These are phyloP conservation scores for Sinopyrophorus schimmeli DNA, from an alignment of 2,888 invertebrate genomes.

Conservation along the genomic window DNA sequence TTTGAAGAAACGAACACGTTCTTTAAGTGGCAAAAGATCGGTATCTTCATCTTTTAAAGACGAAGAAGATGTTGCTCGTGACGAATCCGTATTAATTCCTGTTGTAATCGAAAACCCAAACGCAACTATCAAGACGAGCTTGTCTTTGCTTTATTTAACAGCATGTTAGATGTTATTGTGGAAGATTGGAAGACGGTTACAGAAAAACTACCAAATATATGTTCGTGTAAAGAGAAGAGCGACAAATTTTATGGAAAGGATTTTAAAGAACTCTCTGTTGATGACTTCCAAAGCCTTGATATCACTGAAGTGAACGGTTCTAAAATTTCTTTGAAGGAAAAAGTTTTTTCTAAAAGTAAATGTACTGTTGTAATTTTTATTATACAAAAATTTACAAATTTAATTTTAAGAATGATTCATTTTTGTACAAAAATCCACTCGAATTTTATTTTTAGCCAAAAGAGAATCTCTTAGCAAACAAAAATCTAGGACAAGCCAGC, in stretches of 20 bases:
- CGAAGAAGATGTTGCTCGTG: no score
- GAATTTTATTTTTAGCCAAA: background rate
- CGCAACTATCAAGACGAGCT: conserved; percentile 39
- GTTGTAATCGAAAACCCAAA: conserved; percentile 20
- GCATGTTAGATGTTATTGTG: conserved; percentile 37
- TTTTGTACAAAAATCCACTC: background rate
- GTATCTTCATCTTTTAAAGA: no score
- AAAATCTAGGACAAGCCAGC: background rate
- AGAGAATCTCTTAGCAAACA: background rate
- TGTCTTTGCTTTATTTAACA: conserved; percentile 38
- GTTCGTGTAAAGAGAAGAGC: conserved; percentile 5
- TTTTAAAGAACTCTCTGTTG: conserved; percentile 30
- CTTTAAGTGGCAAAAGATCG: no score
- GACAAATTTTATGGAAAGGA: conserved; percentile 17
- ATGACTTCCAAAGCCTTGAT: conserved; percentile 22
- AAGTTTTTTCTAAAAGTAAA: background rate
- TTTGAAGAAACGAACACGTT: no score
- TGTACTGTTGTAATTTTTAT: background rate
- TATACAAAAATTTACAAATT: background rate
- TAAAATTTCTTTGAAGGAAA: background rate
- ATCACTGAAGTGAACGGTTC: no score
- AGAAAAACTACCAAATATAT: background rate
- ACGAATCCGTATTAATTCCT: no score
- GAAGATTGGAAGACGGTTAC: conserved; percentile 27
- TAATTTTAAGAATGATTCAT: background rate